A percentile compares a stretch with the other conserved stretches of the same genome.
These are phyloP conservation scores for Mellivora capensis DNA, from an alignment of 2,113 vertebrate genomes.

Conservation along the genomic window DNA sequence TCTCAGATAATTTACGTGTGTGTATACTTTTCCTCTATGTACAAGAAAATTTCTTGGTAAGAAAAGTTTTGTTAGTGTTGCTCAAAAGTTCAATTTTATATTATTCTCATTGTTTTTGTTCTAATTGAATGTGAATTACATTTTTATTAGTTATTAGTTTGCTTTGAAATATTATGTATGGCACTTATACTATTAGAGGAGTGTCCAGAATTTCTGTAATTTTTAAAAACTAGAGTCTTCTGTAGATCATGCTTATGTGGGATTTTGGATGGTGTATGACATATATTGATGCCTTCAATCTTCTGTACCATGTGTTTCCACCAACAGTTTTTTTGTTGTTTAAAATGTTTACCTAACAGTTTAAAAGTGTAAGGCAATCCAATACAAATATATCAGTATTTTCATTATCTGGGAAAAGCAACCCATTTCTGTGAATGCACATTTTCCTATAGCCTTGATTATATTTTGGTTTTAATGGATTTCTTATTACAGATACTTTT, in stretches of 20 bases:
- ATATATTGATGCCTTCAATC: neutral
- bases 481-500: slow-evolving; percentile 31
- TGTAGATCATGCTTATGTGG: neutral
- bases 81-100: neutral
- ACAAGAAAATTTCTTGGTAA: slow-evolving; percentile 8
- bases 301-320: neutral
- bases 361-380: neutral
- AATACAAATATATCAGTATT: slow-evolving; percentile 7
- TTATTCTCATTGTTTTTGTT: slow-evolving; percentile 25
- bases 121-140: slow-evolving; percentile 44
- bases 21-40: neutral
- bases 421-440: slow-evolving; percentile 7
- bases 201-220: slow-evolving; percentile 39
- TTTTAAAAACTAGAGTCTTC: neutral
- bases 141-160: neutral
- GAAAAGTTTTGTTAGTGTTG: neutral
- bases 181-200: neutral
- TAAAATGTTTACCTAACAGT: slow-evolving; percentile 35
- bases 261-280: neutral
- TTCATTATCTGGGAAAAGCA: slow-evolving; percentile 21
- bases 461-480: slow-evolving; percentile 40
- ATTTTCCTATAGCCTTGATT: slow-evolving; percentile 14
- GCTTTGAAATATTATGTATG: slow-evolving; percentile 14
- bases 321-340: neutral
- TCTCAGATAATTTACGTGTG: slow-evolving; percentile 11